Evolutionary conservation across 1,140 invertebrate genomes (phyloP), one percentile per base, ranked within the genome.

Genomic region (Philaenus spumarius): DNA sequence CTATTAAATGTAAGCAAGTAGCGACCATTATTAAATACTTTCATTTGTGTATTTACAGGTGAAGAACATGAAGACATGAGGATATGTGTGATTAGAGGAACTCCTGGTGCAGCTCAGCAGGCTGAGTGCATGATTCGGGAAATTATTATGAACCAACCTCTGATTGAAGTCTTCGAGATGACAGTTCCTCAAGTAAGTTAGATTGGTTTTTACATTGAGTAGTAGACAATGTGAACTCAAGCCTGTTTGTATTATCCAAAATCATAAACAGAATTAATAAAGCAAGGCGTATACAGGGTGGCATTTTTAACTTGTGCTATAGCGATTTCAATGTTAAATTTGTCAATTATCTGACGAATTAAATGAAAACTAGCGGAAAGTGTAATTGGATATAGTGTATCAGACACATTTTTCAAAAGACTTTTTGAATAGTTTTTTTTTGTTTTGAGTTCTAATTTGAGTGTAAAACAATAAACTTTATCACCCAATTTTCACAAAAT

Each of bases 101-200:
- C 71, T 1, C 68, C 72, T 0, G 80, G 86, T 43, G 72, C 76
- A 19, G 80, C 85, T 0, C 79, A 80, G 51, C 67, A 82, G 4
- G 90, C 89, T 0, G 82, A 90, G 62, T 74, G 77, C 1, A 67
- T 90, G 55, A 80, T 94, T n/a, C 73, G 83, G 12, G 79, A 83
- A 46, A 82, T 88, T 58, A 80, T 93, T 1, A 75, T 75, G 3
- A 82, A 83, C 55, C 82, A 86, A 46, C 83, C 85, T 4, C 63
- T 80, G 0, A 77, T 87, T 15, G 78, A 84, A 42, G 77, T 78
- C 11, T 77, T 79, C 57, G 80, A 81, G 58, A 80, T 89, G 30
- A 73, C 72, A 30, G 80, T 93, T 1, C 84, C 87, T 0, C 39
- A 61, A 39, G 69, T 71, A 62, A 61, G 62, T 53, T 55, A 3